Conservation (phyloP, 2,113 vertebrate genomes). For the Chloroceryle aenea region DNA sequence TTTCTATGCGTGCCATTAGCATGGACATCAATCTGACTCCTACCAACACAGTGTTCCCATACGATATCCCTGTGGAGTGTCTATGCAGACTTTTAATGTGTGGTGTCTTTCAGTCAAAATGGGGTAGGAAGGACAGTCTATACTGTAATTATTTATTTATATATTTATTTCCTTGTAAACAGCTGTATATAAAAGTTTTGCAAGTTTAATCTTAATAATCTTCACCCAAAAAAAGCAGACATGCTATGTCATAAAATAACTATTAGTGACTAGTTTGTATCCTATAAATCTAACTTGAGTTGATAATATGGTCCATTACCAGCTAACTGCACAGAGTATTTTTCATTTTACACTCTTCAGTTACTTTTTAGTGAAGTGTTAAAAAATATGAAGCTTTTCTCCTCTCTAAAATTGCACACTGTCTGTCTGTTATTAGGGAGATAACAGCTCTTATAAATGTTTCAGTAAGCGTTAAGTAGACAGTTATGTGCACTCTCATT, state of each 20-base stretch:
- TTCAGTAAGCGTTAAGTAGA: constrained; percentile 87
- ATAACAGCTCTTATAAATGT: constrained; percentile 93
- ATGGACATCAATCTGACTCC: not conserved
- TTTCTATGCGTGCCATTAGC: not conserved
- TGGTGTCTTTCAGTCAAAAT: not conserved
- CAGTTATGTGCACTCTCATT: constrained; percentile 86
- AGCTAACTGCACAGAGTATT: constrained; percentile 88
- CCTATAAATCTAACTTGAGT: constrained; percentile 87
- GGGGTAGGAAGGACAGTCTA: not conserved
- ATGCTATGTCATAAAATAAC: constrained; percentile 86
- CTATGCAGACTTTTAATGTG: not conserved
- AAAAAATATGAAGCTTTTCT: constrained; percentile 90
- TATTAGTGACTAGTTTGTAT: constrained; percentile 89
- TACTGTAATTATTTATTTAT: not conserved
- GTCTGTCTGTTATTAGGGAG: constrained; percentile 88
- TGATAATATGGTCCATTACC: constrained; percentile 92
- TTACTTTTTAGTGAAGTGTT: constrained; percentile 89
- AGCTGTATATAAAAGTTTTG: constrained; percentile 77
- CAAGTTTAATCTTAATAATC: constrained; percentile 84
- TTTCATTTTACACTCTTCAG: constrained; percentile 88
- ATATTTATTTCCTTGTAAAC: constrained; percentile 61
- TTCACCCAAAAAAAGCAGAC: constrained; percentile 75
- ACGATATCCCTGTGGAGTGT: not conserved
- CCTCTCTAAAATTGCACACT: constrained; percentile 85
- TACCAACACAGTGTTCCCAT: not conserved